Evolutionary conservation across 2,888 invertebrate species (phyloP), one percentile per base, ranked within the genome.

Genomic region (Temnothorax unifasciatus): DNA sequence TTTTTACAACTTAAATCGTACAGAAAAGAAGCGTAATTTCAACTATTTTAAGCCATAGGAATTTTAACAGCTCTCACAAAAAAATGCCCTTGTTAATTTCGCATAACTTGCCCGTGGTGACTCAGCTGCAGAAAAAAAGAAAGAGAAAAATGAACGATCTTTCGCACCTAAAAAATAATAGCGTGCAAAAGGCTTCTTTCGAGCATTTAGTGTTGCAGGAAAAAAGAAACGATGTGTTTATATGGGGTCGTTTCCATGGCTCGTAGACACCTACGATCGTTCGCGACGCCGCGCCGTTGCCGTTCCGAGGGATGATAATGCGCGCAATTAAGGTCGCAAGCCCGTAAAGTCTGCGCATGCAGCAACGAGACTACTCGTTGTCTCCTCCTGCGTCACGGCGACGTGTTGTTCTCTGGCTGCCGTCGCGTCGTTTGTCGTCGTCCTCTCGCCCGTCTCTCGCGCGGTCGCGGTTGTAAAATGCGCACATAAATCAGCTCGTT

Each of bases 401-500:
- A 13, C 11, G 54, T 38, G 47, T 74, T 66, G 52, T 59, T 63
- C 9, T 59, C 29, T 21, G 47, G 9, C 0, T 54, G 38, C 52
- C 25, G 25, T 52, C 38, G 52, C 25, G 25, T 52, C 38, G 52
- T 76, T 76, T 76, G 66, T 59, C 86, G 82, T 85, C 82, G 52
- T 87, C 50, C n/a, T 73, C 84, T 77, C 77, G 75, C 54, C 84
- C 69, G 75, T 29, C 69, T 71, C 57, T 73, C 69, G 68, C 34
- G 73, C 66, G 38, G 83, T 84, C 71, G 81, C 64, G 76, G 86
- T 64, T 88, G 87, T 90, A 90, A 92, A 92, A 91, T 89, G 90
- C 87, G 90, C 89, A 89, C 94, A 93, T 94, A 94, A 94, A 94
- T 94, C 94, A 94, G 93, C 88, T 91, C 91, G 92, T 93, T 94